Evolutionary conservation across 2,113 vertebrate genomes (phyloP), one percentile per base, ranked within the genome.

Genomic region (Notothenia rossii): DNA sequence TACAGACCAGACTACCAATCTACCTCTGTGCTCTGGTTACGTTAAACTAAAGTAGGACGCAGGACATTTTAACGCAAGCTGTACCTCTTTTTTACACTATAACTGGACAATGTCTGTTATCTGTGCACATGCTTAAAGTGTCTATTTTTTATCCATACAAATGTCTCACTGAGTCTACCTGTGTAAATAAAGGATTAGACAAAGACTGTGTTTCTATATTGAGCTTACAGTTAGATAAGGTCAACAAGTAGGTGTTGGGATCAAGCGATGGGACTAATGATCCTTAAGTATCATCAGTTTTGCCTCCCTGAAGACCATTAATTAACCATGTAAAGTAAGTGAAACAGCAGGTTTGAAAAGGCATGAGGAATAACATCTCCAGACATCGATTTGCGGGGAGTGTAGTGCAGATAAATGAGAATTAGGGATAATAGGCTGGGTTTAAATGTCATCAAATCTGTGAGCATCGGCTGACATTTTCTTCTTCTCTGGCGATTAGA

Each of bases 361-460:
- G 48, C 59, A 49, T 10, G 45, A 10, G 43, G 25, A 59, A 68
- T 7, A 77, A 63, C 53, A 77, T 18, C 9, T 15, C 20, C 17
- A 22, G 54, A 61, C 61, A 79, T 64, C 56, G 73, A 76, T 69
- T 58, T 74, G 65, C 36, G 45, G 61, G 10, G 58, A 54, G 63
- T 43, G 50, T 14, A 63, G 43, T 71, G 66, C 48, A 72, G 36
- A 88, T 90, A 88, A 90, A 77, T 86, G 56, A 80, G 45, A n/a
- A 79, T 88, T 74, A 65, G 72, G 29, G 62, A 83, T 81, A 86
- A 83, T 72, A 4, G 22, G 15, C 43, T 71, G 62, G 11, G 64
- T 83, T 69, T 90, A 91, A 91, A 94, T 91, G 93, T 92, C 91
- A 91, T 81, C 85, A 84, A 72, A 86, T 79, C 82, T 81, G 82